Conservation (phyloP, 2,113 vertebrate genomes). For the Chionodraco myersi region DNA sequence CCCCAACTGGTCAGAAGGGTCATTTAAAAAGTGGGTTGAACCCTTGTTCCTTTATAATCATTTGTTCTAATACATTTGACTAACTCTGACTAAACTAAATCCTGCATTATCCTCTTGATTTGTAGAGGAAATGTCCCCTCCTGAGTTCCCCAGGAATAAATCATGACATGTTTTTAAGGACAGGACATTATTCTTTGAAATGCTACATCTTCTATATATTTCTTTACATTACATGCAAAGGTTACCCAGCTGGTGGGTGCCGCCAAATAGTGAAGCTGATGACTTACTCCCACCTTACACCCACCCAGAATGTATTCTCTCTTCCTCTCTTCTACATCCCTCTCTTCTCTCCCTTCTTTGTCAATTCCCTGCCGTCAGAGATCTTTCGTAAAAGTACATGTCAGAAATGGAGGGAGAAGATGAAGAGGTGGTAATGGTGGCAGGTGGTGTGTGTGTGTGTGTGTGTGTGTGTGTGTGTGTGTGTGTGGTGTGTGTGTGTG, state of each 20-base stretch:
- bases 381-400: slow-evolving; percentile 66
- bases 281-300: slow-evolving; percentile 17
- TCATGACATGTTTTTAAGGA: neutral
- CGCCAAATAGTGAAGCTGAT: slow-evolving; percentile 21
- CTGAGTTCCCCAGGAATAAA: neutral
- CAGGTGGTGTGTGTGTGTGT: slow-evolving; percentile 54
- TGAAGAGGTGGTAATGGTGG: slow-evolving; percentile 74
- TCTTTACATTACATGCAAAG: slow-evolving; percentile 11
- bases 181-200: neutral
- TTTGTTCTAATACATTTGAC: neutral
- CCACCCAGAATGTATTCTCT: slow-evolving; percentile 10
- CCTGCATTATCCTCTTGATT: too few relatives aligned
- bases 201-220: slow-evolving; percentile 1
- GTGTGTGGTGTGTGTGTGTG: too few relatives aligned
- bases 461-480: slow-evolving; percentile 37
- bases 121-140: neutral
- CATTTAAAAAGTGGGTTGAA: too few relatives aligned
- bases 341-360: slow-evolving; percentile 24
- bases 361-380: slow-evolving; percentile 62
- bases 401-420: slow-evolving; percentile 67
- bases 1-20: neutral
- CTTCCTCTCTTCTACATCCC: slow-evolving; percentile 11
- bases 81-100: slow-evolving; percentile 2
- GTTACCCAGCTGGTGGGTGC: neutral
- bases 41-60: too few relatives aligned